Percentiles rank a stretch among this genome's conserved stretches.
These are phyloP conservation scores for Eclectus roratus DNA, from an alignment of 2,113 vertebrate genomes.

Conservation along the genomic window DNA sequence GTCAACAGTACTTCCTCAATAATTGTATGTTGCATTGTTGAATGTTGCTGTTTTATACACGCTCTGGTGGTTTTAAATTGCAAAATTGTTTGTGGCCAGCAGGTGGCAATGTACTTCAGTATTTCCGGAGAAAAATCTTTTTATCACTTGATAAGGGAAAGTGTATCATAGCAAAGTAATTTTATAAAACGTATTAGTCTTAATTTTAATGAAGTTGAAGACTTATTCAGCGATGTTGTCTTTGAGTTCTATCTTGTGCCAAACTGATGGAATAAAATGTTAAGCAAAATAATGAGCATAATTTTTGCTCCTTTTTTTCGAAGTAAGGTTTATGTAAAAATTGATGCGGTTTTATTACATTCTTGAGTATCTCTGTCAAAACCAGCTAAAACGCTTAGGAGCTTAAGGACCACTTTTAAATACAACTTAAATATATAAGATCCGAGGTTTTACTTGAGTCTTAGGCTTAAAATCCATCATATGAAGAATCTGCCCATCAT, in stretches of 20 bases:
- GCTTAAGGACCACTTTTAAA: neutral
- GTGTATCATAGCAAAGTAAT: conserved; percentile 51
- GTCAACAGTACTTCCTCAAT: conserved; percentile 10
- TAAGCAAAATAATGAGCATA: conserved; percentile 52
- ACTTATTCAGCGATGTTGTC: conserved; percentile 75
- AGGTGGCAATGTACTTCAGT: conserved; percentile 69
- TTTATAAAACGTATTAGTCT: conserved; percentile 66
- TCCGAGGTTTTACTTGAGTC: neutral
- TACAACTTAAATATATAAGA: neutral
- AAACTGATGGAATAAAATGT: conserved; percentile 79
- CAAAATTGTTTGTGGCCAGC: conserved; percentile 52
- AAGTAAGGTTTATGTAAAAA: neutral
- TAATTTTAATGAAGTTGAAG: conserved; percentile 68
- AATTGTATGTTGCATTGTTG: conserved; percentile 28
- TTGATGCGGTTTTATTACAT: neutral
- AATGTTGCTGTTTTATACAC: conserved; percentile 1
- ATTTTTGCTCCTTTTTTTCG: conserved; percentile 18
- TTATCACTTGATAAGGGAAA: conserved; percentile 58
- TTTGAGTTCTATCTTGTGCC: conserved; percentile 82
- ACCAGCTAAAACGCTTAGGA: neutral
- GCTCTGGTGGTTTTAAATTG: conserved; percentile 40
- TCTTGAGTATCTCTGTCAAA: neutral
- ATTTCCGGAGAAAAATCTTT: conserved; percentile 45
- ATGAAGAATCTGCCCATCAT: neutral
- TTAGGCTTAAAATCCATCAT: neutral